Evolutionary conservation across 2,888 invertebrate species (phyloP), one percentile per base, ranked within the genome.

Genomic region (Anarsia innoxiella): DNA sequence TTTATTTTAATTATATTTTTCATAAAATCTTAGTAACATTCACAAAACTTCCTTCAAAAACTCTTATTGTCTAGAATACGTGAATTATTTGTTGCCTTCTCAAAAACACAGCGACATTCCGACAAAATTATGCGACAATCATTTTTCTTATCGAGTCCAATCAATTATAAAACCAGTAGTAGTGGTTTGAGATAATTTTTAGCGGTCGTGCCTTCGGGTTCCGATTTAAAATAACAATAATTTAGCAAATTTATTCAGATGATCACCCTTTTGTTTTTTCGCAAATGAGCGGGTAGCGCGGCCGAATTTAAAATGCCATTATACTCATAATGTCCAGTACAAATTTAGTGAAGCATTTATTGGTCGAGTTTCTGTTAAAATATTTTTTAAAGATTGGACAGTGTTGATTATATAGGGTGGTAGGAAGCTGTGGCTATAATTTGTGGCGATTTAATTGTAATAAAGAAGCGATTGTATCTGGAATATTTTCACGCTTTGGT

Each of bases 231-330:
- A 79, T 74, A 76, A 75, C 76, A 75, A 78, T 78, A 77, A 82
- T 80, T 79, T 78, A 57, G 60, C 62, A 72, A 80, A 79, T 79
- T 75, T 78, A 79, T 79, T 72, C 77, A 53, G 62, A 62, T 71
- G 64, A 68, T 74, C 70, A 64, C 59, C 58, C 74, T 72, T 73
- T 82, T 82, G 80, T 80, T 74, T 62, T 55, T 41, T 40, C 41
- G 54, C 75, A 76, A 33, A 77, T 76, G 66, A 73, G 60, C 43
- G 68, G 74, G 59, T 73, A 51, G 40, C 46, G 40, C 44, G 52
- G 44, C 57, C 65, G 58, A 63, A 66, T 72, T 74, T 72, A 72
- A 74, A 73, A 69, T 57, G 55, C 71, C 70, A 75, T 75, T 72
- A 71, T 56, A 53, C 56, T 57, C 56, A 56, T 66, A 60, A 64